Evolutionary conservation across 2,888 invertebrate genomes (phyloP), one percentile per base, ranked within the genome.

Genomic region (Phasia obesa): DNA sequence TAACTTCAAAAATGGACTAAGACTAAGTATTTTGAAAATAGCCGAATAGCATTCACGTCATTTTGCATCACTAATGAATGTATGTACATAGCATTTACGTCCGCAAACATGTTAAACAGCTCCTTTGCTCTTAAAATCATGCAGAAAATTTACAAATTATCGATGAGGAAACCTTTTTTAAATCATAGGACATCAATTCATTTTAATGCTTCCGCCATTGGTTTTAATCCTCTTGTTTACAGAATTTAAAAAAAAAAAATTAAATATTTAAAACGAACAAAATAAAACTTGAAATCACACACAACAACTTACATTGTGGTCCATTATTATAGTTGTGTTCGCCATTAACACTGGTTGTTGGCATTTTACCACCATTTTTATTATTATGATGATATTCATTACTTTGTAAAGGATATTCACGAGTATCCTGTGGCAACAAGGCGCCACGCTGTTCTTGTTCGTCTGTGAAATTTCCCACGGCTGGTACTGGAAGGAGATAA

Each of bases 341-440:
- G 78, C 87, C 87, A 73, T 84, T 86, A 83, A 75, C 55, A 80
- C 75, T 79, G 83, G 84, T 85, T 87, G 67, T 85, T 87, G 65
- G 65, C 74, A 84, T 84, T 69, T 82, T 86, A 60, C 75, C 85
- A 78, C 85, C 87, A 78, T 89, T 86, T 84, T 84, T 89, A 86
- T 89, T 88, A 93, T 91, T 94, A 94, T 88, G 92, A 92, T 88
- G 92, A 86, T 92, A 87, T 91, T 94, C 94, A 91, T 94, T 94
- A 87, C 94, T 92, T 91, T 94, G 94, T 86, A 94, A 91, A 83
- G 94, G 94, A 91, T 94, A 94, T 90, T 94, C 94, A 87, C 92
- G 92, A 85, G 92, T 92, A 85, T 92, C 92, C 86, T 91, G 92
- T 74, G 92, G 90, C 87, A 88, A 85, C 75, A 87, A 88, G 31